Evolutionary conservation across 2,113 vertebrate species (phyloP), one percentile per base, ranked within the genome.

Genomic region (Bostrychus sinensis): DNA sequence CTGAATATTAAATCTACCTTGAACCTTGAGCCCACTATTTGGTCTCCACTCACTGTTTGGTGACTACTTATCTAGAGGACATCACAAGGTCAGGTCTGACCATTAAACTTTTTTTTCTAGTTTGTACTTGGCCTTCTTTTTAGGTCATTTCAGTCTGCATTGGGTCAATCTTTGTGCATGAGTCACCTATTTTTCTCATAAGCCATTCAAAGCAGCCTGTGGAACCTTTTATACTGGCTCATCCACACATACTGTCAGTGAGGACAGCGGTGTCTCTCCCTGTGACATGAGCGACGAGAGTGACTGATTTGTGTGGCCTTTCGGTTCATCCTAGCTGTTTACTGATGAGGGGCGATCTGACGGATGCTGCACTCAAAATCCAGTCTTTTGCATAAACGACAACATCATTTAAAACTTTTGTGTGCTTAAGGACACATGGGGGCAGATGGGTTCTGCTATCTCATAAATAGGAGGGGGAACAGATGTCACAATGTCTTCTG

Each of bases 261-360:
- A 75, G 71, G 71, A 64, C 71, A 69, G 62, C 59, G 10, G 28
- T 45, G 62, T 71, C 25, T 62, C 64, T 62, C 58, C 61, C 32
- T 64, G 61, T 84, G 72, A 78, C 84, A 76, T 72, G 39, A 71
- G 59, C 60, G 39, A 34, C 57, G 70, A 37, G 75, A 77, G 57
- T 81, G 84, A 85, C 73, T 86, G 80, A 88, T 82, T 72, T 80
- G 76, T 55, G 62, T 85, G 82, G 59, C 82, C 82, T 83, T 88
- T 85, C 37, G 36, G 63, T 78, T 45, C 38, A 46, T 46, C 58
- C 61, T 58, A 69, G 58, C 78, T 86, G 86, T 85, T 83, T 85
- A 78, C 80, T 85, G 84, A 88, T 82, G 76, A 85, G 82, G 66
- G 64, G 62, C 38, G 56, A 75, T 68, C 62, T 75, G 62, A 77